Evolutionary conservation across 1,140 invertebrate species (phyloP).

Genomic region (Chymomyza costata): DNA sequence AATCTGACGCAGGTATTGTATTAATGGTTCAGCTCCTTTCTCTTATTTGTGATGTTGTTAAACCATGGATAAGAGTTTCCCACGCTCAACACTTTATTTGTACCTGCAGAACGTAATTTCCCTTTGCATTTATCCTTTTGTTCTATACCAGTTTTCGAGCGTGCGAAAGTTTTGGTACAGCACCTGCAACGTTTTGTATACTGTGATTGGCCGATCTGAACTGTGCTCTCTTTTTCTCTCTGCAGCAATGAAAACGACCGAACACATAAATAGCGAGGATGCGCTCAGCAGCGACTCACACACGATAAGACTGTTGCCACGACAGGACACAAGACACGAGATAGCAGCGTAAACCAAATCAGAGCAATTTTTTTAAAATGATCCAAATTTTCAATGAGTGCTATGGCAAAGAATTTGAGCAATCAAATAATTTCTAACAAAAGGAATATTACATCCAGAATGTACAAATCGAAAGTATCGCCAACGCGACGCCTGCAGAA

Average conservation of each 20-base stretch:
- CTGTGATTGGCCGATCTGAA: constrained; percentile 64
- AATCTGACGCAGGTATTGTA: too few relatives aligned
- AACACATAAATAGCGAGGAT: constrained; percentile 58
- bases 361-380: not conserved
- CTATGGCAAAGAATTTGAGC: constrained; percentile 19
- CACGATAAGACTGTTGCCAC: constrained; percentile 28
- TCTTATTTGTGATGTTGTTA: constrained; percentile 6
- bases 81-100: constrained; percentile 50
- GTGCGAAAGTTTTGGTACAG: constrained; percentile 61
- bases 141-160: constrained; percentile 30
- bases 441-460: constrained; percentile 18
- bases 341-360: constrained; percentile 16
- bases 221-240: too few relatives aligned
- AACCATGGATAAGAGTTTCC: constrained; percentile 44
- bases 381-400: constrained; percentile 28
- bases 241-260: too few relatives aligned
- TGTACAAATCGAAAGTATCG: constrained; percentile 67
- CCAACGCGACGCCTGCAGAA: constrained; percentile 62
- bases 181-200: constrained; percentile 46
- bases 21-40: too few relatives aligned
- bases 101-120: constrained; percentile 27
- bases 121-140: constrained; percentile 30
- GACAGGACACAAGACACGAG: constrained; percentile 25
- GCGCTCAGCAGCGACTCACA: constrained; percentile 43
- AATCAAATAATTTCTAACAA: constrained; percentile 42